Conservation (phyloP, 1,140 invertebrate species). For the Ladona fulva region DNA sequence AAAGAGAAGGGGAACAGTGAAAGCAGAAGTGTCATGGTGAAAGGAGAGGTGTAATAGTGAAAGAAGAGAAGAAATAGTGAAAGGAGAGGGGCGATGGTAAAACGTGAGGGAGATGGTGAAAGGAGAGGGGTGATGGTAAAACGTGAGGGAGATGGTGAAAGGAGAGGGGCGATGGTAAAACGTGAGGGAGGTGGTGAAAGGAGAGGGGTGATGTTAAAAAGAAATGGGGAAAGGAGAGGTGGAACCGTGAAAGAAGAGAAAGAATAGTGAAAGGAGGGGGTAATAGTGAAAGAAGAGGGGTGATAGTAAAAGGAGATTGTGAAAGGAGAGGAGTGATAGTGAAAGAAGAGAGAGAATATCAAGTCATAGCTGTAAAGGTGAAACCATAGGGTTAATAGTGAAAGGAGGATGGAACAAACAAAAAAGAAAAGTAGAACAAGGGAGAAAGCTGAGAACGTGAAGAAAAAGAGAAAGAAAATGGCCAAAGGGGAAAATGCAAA, state of each 20-base stretch:
- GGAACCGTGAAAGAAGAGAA: slow-evolving; percentile 10
- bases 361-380: too few relatives aligned
- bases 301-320: not conserved
- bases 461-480: not conserved
- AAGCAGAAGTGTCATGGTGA: not conserved
- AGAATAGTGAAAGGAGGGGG: not conserved
- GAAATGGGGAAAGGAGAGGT: not conserved
- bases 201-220: not conserved
- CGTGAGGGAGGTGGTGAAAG: not conserved
- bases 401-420: too few relatives aligned
- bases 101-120: not conserved
- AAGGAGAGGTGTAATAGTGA: slow-evolving; percentile 14
- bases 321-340: not conserved
- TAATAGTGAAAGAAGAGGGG: not conserved
- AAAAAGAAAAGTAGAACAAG: too few relatives aligned
- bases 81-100: slow-evolving; percentile 11
- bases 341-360: not conserved
- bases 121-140: not conserved
- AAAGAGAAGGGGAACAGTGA: not conserved
- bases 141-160: not conserved
- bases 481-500: slow-evolving; percentile 22
- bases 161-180: not conserved
- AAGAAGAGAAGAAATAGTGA: slow-evolving; percentile 11
- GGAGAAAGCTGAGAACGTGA: too few relatives aligned
- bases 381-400: too few relatives aligned